Evolutionary conservation across 2,888 invertebrate species (phyloP).

Genomic region (Drosophila atripex): DNA sequence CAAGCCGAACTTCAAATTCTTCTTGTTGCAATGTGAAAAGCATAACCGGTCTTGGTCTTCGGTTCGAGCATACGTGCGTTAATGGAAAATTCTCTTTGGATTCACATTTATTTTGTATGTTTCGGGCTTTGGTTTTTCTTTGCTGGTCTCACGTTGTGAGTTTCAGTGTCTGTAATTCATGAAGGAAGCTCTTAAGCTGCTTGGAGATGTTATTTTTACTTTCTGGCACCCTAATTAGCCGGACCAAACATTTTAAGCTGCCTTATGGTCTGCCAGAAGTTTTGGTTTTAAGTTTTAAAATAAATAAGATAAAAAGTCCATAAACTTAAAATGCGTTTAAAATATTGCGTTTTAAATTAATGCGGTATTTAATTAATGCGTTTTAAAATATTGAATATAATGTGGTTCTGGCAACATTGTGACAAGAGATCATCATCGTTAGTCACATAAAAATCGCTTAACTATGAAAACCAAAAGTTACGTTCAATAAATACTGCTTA

Average conservation of each 20-base stretch:
- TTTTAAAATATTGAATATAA: slow-evolving; percentile 13
- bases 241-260: slow-evolving; percentile 7
- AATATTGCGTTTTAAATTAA: too few species aligned
- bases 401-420: neutral
- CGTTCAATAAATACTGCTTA: slow-evolving; percentile 9
- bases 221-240: slow-evolving; percentile 10
- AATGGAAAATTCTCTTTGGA: slow-evolving; percentile 45
- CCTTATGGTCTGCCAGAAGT: neutral
- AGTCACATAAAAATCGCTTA: slow-evolving; percentile 6
- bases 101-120: slow-evolving; percentile 7
- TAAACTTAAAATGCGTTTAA: neutral
- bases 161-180: slow-evolving; percentile 5
- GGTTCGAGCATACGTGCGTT: slow-evolving; percentile 32
- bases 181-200: slow-evolving; percentile 17
- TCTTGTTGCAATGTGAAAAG: slow-evolving; percentile 22
- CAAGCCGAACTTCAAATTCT: slow-evolving; percentile 17
- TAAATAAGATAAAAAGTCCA: neutral
- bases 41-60: slow-evolving; percentile 25
- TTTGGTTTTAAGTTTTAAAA: neutral
- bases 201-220: neutral
- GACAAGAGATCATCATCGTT: neutral
- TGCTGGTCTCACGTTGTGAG: slow-evolving; percentile 22
- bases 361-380: too few species aligned
- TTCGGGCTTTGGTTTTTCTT: slow-evolving; percentile 27
- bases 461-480: slow-evolving; percentile 10